phyloP scores from a whole-genome alignment of 2,888 invertebrate species.

The Omphaloscelis lunosa region DNA sequence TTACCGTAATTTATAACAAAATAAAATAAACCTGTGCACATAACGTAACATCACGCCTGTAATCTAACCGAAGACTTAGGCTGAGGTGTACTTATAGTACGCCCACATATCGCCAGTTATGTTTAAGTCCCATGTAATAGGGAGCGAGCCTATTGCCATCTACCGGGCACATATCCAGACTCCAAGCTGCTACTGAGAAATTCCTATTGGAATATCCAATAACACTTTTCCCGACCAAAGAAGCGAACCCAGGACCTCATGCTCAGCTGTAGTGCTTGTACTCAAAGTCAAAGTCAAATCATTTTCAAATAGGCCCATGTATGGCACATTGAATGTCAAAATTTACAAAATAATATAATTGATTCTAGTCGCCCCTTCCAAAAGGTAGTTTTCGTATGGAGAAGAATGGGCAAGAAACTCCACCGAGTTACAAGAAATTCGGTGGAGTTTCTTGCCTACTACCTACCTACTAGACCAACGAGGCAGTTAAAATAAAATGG shows the following conservation, averaged over 20 bases:
- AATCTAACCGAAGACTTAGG: background rate
- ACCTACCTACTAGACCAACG: background rate
- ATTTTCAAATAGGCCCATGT: no score
- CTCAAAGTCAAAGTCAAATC: no score
- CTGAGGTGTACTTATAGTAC: background rate
- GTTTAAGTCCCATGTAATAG: background rate
- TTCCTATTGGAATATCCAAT: background rate
- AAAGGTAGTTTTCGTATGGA: no score
- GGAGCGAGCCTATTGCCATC: background rate
- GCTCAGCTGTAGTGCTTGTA: background rate
- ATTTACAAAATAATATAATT: no score
- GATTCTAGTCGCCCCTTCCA: no score
- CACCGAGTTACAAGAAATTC: no score
- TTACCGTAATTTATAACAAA: background rate
- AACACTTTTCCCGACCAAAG: background rate
- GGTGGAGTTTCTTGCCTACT: no score
- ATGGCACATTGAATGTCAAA: no score
- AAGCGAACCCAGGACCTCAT: background rate
- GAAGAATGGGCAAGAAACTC: no score
- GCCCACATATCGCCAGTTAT: background rate
- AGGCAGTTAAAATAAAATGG: background rate
- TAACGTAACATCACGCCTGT: background rate
- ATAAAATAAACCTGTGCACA: background rate
- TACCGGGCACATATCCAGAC: background rate
- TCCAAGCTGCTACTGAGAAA: background rate